phyloP scores from a whole-genome alignment of 2,888 invertebrate genomes.

The Drosophila prostipennis region DNA sequence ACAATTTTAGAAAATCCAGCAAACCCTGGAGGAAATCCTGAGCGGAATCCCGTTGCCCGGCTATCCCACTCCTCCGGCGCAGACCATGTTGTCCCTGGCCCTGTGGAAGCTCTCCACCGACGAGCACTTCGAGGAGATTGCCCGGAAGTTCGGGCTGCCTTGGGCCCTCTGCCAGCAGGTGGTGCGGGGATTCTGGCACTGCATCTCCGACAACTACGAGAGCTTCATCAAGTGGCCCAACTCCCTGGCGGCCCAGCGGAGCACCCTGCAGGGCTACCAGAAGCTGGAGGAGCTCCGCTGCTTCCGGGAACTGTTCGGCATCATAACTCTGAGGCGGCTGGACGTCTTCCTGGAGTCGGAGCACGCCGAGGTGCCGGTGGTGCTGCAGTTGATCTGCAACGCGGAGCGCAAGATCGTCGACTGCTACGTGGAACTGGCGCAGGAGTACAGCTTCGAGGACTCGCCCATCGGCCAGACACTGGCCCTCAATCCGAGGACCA shows the following conservation, averaged over 20 bases:
- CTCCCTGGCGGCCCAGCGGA: conserved; percentile 69
- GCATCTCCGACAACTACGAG: conserved; percentile 81
- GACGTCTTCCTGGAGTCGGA: conserved; percentile 82
- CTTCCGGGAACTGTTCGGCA: conserved; percentile 78
- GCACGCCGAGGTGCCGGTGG: conserved; percentile 81
- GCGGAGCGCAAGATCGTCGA: conserved; percentile 81
- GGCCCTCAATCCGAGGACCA: conserved; percentile 73
- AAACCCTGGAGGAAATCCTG: conserved; percentile 47
- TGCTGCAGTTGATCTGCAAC: conserved; percentile 82
- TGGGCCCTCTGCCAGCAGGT: conserved; percentile 76
- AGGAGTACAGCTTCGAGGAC: conserved; percentile 78
- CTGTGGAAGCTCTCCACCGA: conserved; percentile 83
- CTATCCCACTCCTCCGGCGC: conserved; percentile 55
- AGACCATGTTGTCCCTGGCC: conserved; percentile 80
- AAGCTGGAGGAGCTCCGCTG: conserved; percentile 53
- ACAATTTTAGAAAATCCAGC: conserved; percentile 59
- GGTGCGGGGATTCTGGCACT: conserved; percentile 81
- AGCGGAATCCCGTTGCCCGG: conserved; percentile 44
- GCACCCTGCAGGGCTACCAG: conserved; percentile 69
- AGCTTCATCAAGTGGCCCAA: conserved; percentile 83
- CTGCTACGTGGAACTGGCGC: conserved; percentile 81
- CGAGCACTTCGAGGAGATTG: conserved; percentile 83
- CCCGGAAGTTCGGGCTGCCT: conserved; percentile 80
- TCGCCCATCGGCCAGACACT: conserved; percentile 82
- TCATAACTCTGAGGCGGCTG: conserved; percentile 79